Conservation (phyloP, 2,797 vertebrate genomes). For the Sciurus carolinensis region DNA sequence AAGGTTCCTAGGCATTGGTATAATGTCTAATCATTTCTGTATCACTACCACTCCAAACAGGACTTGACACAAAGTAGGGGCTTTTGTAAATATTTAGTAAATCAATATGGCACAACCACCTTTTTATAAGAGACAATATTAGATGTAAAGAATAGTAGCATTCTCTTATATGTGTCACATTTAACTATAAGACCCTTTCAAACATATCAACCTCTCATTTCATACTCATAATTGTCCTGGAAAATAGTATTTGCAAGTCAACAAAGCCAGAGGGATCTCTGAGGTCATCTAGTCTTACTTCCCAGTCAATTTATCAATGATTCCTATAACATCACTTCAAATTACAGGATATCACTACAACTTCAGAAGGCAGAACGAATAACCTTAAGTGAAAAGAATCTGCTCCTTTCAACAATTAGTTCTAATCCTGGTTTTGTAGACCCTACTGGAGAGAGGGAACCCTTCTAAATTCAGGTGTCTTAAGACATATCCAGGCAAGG, state of each 20-base stretch:
- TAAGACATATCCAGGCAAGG: background rate
- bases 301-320: constrained; percentile 6
- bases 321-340: constrained; percentile 8
- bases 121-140: constrained; percentile 26
- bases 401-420: background rate
- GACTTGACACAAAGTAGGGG: background rate
- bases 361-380: constrained; percentile 9
- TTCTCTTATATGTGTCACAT: constrained; percentile 9
- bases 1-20: background rate
- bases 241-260: constrained; percentile 44
- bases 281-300: constrained; percentile 40
- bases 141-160: background rate
- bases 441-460: background rate
- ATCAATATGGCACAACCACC: background rate
- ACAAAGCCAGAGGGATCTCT: background rate
- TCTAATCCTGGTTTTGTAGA: constrained; percentile 32
- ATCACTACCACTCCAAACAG: background rate
- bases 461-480: constrained; percentile 46
- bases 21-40: constrained; percentile 20
- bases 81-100: constrained; percentile 62
- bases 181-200: constrained; percentile 54
- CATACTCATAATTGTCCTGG: background rate
- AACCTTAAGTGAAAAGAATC: constrained; percentile 15
- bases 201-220: constrained; percentile 44
- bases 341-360: background rate